Evolutionary conservation across 2,888 invertebrate genomes (phyloP), one percentile per base, ranked within the genome.

Genomic region (Liodrosophila aerea): DNA sequence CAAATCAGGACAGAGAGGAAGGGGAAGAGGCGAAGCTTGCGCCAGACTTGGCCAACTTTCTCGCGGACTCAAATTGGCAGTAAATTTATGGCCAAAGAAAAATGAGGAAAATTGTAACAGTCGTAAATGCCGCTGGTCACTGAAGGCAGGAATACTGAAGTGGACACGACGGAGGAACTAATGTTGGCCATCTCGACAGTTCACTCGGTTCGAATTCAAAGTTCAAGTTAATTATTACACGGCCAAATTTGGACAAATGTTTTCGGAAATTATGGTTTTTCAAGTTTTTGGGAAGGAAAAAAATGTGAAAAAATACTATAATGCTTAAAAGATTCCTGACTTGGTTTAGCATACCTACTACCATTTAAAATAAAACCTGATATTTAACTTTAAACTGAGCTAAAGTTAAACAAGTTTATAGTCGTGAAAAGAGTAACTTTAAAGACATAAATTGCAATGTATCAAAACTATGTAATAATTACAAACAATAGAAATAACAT

Each of bases 31-130:
- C 22, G 16, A 7, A 16, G 37, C 0, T 8, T 30, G 33, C 12
- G 47, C 47, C 30, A 18, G 31, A 54, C 69, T 70, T 54, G 64
- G 65, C 70, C 76, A 78, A 78, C 82, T 78, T 82, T 78, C 78
- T 82, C 76, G 65, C 59, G 56, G 58, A 44, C 73, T 76, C 64
- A 64, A 77, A 82, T 77, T 82, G 82, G 63, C 78, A 73, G 65
- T 77, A 77, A 78, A 78, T 68, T 77, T 75, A 82, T 82, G 75
- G 73, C 82, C 22, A 34, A 40, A 46, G 37, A 64, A 52, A 70
- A 60, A 51, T 73, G 64, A 50, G 58, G 31, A 50, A 67, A 73
- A 78, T 64, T 68, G 80, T 80, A 73, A 71, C 76, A 73, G 74
- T 59, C 72, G 61, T 47, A 56, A 61, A 66, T 52, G 44, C 41